These are phyloP conservation scores for Drosophila insularis DNA, from an alignment of 1,140 invertebrate species.

Conservation along the genomic window DNA sequence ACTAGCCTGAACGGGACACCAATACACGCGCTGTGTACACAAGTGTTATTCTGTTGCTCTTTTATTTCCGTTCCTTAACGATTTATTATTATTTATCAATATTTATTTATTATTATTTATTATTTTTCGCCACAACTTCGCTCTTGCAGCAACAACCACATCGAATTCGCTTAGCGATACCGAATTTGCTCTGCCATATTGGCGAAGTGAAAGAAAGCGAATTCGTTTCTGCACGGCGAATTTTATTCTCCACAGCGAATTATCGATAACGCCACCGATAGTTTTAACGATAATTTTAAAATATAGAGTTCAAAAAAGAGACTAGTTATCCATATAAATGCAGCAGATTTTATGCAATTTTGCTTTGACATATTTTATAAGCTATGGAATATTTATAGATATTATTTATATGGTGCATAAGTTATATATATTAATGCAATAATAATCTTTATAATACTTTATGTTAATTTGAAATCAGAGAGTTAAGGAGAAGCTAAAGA, in stretches of 20 bases:
- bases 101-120: too few relatives aligned
- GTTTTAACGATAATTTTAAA: too few relatives aligned
- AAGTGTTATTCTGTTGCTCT: conserved; percentile 41
- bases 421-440: conserved; percentile 60
- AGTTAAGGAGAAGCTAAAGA: conserved; percentile 28
- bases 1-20: conserved; percentile 60
- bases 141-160: too few relatives aligned
- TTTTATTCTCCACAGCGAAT: too few relatives aligned
- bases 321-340: conserved; percentile 50
- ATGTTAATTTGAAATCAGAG: conserved; percentile 45
- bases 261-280: too few relatives aligned
- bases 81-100: not conserved
- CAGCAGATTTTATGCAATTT: conserved; percentile 66
- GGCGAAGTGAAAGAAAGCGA: too few relatives aligned
- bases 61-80: conserved; percentile 16
- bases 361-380: conserved; percentile 54
- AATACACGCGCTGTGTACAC: conserved; percentile 68
- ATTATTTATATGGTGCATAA: conserved; percentile 36
- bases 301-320: too few relatives aligned
- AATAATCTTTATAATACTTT: conserved; percentile 68
- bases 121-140: too few relatives aligned
- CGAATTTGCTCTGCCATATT: too few relatives aligned
- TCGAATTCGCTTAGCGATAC: too few relatives aligned
- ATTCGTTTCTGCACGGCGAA: too few relatives aligned
- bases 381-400: conserved; percentile 36